phyloP scores from a whole-genome alignment of 2,797 vertebrate genomes.

The Dallia pectoralis region DNA sequence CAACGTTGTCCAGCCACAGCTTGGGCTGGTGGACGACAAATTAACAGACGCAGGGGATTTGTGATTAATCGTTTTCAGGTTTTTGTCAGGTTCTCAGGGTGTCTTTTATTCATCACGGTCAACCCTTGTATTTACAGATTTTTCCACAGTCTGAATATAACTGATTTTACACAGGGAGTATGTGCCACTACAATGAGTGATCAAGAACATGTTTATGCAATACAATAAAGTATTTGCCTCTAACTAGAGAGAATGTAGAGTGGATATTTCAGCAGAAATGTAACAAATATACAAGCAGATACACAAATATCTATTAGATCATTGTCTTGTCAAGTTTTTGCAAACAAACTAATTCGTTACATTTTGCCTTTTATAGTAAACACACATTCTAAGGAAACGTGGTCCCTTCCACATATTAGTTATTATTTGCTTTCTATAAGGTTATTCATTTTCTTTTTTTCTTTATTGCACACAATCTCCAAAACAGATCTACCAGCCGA shows the following conservation, averaged over 20 bases:
- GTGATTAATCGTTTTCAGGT: neutral
- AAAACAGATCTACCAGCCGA: slow-evolving; percentile 5
- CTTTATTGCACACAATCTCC: slow-evolving; percentile 13
- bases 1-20: neutral
- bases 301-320: neutral
- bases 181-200: neutral
- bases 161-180: neutral
- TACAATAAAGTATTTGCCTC: neutral
- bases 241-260: neutral
- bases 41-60: neutral
- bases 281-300: neutral
- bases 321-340: neutral
- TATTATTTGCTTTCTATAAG: neutral
- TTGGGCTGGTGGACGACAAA: neutral
- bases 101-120: neutral
- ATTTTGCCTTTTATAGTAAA: neutral
- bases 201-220: neutral
- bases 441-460: neutral
- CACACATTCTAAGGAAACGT: neutral
- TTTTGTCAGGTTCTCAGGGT: neutral
- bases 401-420: neutral
- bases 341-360: neutral
- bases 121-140: neutral
- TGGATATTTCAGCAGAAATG: neutral
- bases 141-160: neutral